Evolutionary conservation across 2,888 invertebrate species (phyloP).

Genomic region (Mythimna impura): DNA sequence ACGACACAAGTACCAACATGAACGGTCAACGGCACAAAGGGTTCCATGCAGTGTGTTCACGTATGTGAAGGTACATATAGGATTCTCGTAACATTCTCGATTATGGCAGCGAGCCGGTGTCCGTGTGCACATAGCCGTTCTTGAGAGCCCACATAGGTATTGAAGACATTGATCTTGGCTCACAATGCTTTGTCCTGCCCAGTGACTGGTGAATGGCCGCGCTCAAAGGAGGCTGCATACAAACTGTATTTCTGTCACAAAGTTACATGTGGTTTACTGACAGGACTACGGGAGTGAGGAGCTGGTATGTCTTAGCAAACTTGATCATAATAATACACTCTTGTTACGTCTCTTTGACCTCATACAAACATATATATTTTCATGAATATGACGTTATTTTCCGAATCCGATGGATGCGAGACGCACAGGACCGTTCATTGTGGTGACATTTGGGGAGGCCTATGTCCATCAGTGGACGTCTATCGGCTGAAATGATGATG

Average conservation of each 20-base stretch:
- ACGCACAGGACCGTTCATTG: too few relatives aligned
- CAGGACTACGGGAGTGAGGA: slow-evolving; percentile 26
- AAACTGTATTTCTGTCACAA: slow-evolving; percentile 79
- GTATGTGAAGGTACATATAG: slow-evolving; percentile 48
- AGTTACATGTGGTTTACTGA: slow-evolving; percentile 70
- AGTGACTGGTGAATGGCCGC: slow-evolving; percentile 77
- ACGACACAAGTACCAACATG: slow-evolving; percentile 82
- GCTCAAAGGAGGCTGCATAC: slow-evolving; percentile 79
- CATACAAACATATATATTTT: background rate
- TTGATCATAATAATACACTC: slow-evolving; percentile 25
- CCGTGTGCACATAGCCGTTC: slow-evolving; percentile 73
- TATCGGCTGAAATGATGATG: too few relatives aligned
- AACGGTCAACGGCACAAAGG: slow-evolving; percentile 82
- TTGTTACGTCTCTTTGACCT: slow-evolving; percentile 13
- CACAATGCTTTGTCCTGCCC: slow-evolving; percentile 83
- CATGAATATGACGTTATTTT: background rate
- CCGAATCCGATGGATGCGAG: too few relatives aligned
- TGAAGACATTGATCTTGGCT: slow-evolving; percentile 85
- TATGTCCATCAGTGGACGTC: too few relatives aligned
- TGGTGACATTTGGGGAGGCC: too few relatives aligned
- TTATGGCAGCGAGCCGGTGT: slow-evolving; percentile 69
- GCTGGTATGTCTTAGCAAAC: slow-evolving; percentile 44
- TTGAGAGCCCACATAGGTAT: slow-evolving; percentile 76
- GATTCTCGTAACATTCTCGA: slow-evolving; percentile 66
- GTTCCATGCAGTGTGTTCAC: slow-evolving; percentile 56